phyloP scores from a whole-genome alignment of 2,888 invertebrate genomes.

The Smittia aterrima region DNA sequence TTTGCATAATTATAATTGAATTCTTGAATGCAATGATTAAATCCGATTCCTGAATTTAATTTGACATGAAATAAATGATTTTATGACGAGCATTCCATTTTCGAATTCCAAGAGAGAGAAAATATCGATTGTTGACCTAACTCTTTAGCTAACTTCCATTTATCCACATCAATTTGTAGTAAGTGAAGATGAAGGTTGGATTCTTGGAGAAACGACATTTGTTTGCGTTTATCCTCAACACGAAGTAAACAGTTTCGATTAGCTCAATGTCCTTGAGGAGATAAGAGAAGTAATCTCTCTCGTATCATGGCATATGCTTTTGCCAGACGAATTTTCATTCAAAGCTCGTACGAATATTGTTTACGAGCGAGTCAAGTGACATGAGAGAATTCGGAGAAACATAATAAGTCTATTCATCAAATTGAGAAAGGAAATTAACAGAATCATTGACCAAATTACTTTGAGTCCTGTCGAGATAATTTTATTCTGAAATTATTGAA shows the following conservation, averaged over 20 bases:
- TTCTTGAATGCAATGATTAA: constrained; percentile 60
- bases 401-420: too few species aligned
- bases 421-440: too few species aligned
- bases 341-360: constrained; percentile 33
- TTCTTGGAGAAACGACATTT: constrained; percentile 74
- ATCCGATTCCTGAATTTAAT: constrained; percentile 60
- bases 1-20: constrained; percentile 63
- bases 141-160: constrained; percentile 59
- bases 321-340: constrained; percentile 46
- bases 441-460: neutral
- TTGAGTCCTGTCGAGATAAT: neutral
- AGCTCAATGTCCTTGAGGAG: constrained; percentile 66
- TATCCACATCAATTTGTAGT: constrained; percentile 62
- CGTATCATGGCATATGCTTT: constrained; percentile 56
- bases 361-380: constrained; percentile 46
- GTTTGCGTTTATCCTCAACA: constrained; percentile 69
- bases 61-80: constrained; percentile 67
- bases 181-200: constrained; percentile 62
- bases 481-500: neutral
- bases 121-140: constrained; percentile 9
- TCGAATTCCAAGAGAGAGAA: too few species aligned
- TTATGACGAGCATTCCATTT: too few species aligned
- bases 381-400: constrained; percentile 67
- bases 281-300: constrained; percentile 62
- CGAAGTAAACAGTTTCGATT: constrained; percentile 68